Evolutionary conservation across 2,113 vertebrate genomes (phyloP), one percentile per base, ranked within the genome.

Genomic region (Hypocryptadius cinnamomeus): DNA sequence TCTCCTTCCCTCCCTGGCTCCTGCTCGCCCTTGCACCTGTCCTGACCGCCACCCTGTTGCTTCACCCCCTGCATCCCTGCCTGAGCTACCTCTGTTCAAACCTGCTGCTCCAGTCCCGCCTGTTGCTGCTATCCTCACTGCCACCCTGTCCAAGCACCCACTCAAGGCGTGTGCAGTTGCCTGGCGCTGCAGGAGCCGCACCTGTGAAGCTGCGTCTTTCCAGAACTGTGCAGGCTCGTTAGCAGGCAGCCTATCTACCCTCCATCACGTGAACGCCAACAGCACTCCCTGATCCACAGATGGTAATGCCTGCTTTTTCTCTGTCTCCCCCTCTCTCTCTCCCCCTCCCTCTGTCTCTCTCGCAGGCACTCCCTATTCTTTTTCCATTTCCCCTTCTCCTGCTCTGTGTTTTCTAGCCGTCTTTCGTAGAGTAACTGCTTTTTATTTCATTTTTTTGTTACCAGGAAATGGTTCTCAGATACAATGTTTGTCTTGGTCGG

Each of bases 221-320:
- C 5, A 31, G 47, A 70, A 35, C 47, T 7, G 20, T 11, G 20
- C 47, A 1, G n/a, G 14, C 27, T 13, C 27, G 2, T 21, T 13
- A 21, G 27, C 60, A 63, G 60, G 33, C 9, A n/a, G 54, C 56
- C 56, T 35, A 21, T 63, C 25, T 37, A 40, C 6, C 8, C 18
- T 30, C 60, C 27, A 3, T 12, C n/a, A 17, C 5, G 2, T 25
- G 57, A 23, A 25, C 3, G 2, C 23, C 3, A 0, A 25, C 4
- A 8, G 17, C 37, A 20, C 17, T 61, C 17, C 37, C 37, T 30
- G 40, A 33, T 22, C 40, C 28, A 10, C 63, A 23, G 40, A 21
- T 23, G 30, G 40, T 27, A 24, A 45, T 16, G 14, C 30, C 21
- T 6, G 15, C 15, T 40, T 25, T 33, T 23, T 18, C 28, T 53